phyloP scores from a whole-genome alignment of 2,113 vertebrate species.

The Indri indri region DNA sequence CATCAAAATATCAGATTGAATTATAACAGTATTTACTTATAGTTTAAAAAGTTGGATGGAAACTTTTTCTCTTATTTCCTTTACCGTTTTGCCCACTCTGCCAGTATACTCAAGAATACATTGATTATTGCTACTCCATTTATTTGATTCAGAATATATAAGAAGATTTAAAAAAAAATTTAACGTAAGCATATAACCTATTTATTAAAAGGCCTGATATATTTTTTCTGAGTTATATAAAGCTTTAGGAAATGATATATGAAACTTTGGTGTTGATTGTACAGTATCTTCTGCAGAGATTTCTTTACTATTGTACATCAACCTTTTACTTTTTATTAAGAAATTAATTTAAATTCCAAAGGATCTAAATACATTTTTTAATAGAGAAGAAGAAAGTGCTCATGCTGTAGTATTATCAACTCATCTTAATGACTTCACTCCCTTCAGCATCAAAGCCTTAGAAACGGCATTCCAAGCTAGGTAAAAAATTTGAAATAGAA shows the following conservation, averaged over 20 bases:
- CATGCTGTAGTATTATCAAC: neutral
- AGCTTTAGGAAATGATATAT: neutral
- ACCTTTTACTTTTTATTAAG: conserved; percentile 24
- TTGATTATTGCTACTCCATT: neutral
- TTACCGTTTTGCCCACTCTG: neutral
- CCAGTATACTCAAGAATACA: neutral
- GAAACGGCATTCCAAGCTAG: conserved; percentile 27
- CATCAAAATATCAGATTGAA: neutral
- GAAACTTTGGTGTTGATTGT: neutral
- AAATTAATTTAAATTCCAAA: conserved; percentile 44
- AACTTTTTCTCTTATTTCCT: neutral
- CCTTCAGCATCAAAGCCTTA: conserved; percentile 52
- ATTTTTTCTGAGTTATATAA: neutral
- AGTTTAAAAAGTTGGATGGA: neutral
- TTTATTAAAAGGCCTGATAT: neutral
- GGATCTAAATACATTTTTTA: conserved; percentile 25
- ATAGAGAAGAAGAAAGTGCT: neutral
- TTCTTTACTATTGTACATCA: neutral
- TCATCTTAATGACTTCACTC: conserved; percentile 53
- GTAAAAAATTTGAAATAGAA: conserved; percentile 53
- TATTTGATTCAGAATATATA: conserved; percentile 25
- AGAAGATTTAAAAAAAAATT: neutral
- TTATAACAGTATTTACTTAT: neutral
- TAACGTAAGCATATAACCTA: neutral
- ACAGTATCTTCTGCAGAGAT: neutral